These are phyloP conservation scores for Macrotis lagotis DNA, from an alignment of 2,113 vertebrate genomes.

Conservation along the genomic window DNA sequence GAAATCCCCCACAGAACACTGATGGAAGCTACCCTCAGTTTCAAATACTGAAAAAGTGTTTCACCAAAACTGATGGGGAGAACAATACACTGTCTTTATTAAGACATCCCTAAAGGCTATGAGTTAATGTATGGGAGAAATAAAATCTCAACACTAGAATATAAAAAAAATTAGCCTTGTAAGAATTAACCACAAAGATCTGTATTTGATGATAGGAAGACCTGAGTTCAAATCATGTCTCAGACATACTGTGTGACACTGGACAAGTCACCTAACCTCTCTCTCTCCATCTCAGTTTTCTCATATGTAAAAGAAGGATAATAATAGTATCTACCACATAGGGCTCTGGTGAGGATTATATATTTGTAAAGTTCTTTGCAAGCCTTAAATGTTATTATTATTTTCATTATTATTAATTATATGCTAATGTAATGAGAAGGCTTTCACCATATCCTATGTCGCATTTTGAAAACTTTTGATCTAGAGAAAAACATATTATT, in stretches of 20 bases:
- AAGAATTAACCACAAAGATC: neutral
- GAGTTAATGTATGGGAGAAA: conserved; percentile 21
- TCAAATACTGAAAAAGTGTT: conserved; percentile 4
- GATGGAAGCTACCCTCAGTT: neutral
- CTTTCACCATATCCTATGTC: neutral
- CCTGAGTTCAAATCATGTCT: neutral
- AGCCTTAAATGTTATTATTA: neutral
- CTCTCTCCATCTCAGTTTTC: neutral
- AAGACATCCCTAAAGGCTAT: neutral
- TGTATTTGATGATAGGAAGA: neutral
- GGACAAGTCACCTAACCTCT: neutral
- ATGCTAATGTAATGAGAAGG: neutral
- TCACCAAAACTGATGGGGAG: conserved; percentile 26
- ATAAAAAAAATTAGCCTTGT: neutral
- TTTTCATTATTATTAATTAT: neutral
- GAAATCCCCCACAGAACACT: neutral
- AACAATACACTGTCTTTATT: neutral
- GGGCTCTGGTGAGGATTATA: neutral
- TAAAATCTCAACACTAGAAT: neutral
- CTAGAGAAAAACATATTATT: conserved; percentile 35
- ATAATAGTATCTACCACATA: neutral
- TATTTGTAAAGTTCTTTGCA: neutral
- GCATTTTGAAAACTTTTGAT: conserved; percentile 18
- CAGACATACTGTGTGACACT: neutral
- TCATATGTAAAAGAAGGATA: neutral